These are phyloP conservation scores for Tenodera sinensis DNA, from an alignment of 2,888 invertebrate species.

Conservation along the genomic window DNA sequence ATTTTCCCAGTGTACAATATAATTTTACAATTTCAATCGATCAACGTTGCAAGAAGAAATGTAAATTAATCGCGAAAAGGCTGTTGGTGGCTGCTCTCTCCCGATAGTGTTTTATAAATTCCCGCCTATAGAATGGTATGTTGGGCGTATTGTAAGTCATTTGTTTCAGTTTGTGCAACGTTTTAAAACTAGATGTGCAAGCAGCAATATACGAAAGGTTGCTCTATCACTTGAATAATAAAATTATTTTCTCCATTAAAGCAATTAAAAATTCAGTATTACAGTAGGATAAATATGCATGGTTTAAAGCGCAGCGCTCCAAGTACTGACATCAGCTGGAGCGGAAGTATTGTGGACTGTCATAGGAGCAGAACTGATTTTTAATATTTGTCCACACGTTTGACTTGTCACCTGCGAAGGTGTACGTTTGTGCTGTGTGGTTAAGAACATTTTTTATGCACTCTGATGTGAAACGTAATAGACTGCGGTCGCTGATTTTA, in stretches of 20 bases:
- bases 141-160: neutral
- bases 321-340: neutral
- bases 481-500: neutral
- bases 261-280: neutral
- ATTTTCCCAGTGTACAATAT: too few species aligned
- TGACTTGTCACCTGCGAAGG: neutral
- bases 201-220: neutral
- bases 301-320: neutral
- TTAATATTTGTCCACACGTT: neutral
- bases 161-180: neutral
- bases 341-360: neutral
- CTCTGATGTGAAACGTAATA: neutral
- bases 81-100: too few species aligned
- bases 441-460: neutral
- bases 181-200: neutral
- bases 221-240: neutral
- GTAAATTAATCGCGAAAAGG: too few species aligned
- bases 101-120: too few species aligned
- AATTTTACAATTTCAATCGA: too few species aligned
- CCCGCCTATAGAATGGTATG: too few species aligned
- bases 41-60: too few species aligned
- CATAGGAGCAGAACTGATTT: neutral
- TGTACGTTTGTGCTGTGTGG: neutral
- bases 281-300: too few species aligned
- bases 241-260: neutral